phyloP scores from a whole-genome alignment of 2,113 vertebrate species.

The Hepsetus odoe region DNA sequence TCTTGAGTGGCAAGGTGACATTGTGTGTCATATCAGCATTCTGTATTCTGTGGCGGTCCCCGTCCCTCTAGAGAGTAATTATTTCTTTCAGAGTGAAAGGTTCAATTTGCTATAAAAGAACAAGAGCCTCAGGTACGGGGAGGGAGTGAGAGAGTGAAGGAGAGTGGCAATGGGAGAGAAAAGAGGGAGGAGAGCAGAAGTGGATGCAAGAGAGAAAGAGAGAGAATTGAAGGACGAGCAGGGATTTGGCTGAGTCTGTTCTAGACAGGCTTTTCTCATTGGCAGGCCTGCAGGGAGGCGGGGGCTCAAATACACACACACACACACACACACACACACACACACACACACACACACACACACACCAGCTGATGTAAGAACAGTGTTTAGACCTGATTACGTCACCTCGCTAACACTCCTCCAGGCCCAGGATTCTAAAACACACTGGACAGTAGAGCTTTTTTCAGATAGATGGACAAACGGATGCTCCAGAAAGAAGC shows the following conservation, averaged over 20 bases:
- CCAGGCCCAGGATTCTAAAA: neutral
- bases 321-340: neutral
- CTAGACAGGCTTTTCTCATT: slow-evolving; percentile 67
- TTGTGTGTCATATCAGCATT: slow-evolving; percentile 87
- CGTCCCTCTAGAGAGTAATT: slow-evolving; percentile 86
- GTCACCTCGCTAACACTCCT: slow-evolving; percentile 54
- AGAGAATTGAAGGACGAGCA: slow-evolving; percentile 57
- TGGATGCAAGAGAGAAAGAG: slow-evolving; percentile 38
- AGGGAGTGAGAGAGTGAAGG: slow-evolving; percentile 34
- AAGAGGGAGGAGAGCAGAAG: slow-evolving; percentile 42
- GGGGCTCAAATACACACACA: neutral
- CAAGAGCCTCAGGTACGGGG: slow-evolving; percentile 75
- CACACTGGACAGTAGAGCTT: slow-evolving; percentile 6
- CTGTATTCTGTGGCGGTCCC: slow-evolving; percentile 78
- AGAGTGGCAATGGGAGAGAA: slow-evolving; percentile 8
- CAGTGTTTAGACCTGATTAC: slow-evolving; percentile 56
- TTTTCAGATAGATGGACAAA: neutral
- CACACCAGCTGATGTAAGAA: slow-evolving; percentile 62
- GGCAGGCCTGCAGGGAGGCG: slow-evolving; percentile 42
- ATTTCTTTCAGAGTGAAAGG: slow-evolving; percentile 88
- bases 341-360: neutral
- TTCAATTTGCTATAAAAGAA: slow-evolving; percentile 89
- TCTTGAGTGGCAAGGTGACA: slow-evolving; percentile 90
- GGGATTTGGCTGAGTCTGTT: slow-evolving; percentile 61
- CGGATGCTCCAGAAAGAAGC: slow-evolving; percentile 2